Evolutionary conservation across 2,888 invertebrate species (phyloP).

Genomic region (Eustalomyia histrio): DNA sequence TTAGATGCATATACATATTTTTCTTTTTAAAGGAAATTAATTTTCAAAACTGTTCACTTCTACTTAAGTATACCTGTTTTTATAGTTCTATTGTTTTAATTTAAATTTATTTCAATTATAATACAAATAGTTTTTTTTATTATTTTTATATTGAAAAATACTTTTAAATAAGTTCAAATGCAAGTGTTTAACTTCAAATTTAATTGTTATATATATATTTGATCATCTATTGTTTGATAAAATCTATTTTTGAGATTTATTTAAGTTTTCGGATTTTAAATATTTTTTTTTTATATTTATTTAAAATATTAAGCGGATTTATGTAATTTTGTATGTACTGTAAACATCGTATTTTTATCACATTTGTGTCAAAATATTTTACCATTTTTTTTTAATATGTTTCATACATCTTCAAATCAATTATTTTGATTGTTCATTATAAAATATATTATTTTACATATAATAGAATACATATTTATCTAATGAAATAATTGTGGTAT

Average conservation of each 20-base stretch:
- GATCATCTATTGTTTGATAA: background rate
- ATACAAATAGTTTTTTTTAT: background rate
- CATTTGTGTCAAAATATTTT: too few species aligned
- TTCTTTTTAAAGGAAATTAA: constrained; percentile 23
- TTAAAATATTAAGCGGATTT: too few species aligned
- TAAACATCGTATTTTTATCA: too few species aligned
- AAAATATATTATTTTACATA: too few species aligned
- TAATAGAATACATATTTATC: too few species aligned
- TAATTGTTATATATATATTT: background rate
- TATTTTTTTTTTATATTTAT: background rate
- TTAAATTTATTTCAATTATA: constrained; percentile 27
- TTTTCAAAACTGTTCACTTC: constrained; percentile 21
- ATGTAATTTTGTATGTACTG: too few species aligned
- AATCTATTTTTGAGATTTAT: background rate
- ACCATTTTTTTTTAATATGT: too few species aligned
- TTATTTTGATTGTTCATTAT: too few species aligned
- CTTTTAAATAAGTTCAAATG: background rate
- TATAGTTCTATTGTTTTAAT: background rate
- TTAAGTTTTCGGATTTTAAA: background rate
- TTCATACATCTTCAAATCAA: too few species aligned
- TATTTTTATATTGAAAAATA: background rate
- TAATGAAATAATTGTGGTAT: too few species aligned
- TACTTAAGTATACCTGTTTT: constrained; percentile 3
- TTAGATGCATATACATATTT: constrained; percentile 7
- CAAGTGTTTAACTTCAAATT: background rate